Conservation (phyloP, 2,797 vertebrate species). For the Parauchenoglanis punctatus region DNA sequence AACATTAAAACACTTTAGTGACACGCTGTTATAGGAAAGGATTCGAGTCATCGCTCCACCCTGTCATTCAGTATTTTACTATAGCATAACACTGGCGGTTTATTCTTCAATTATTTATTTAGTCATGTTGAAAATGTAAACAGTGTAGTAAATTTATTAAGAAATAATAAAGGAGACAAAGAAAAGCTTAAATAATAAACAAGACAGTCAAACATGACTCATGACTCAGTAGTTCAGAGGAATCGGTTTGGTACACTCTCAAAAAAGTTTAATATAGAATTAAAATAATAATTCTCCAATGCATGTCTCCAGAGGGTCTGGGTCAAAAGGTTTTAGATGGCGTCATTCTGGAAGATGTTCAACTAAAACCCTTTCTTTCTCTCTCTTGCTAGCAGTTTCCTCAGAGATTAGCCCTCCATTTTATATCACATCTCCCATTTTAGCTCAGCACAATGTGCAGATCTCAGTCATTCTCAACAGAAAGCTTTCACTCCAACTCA, state of each 20-base stretch:
- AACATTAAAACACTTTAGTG: neutral
- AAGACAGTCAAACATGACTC: neutral
- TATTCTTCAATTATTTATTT: neutral
- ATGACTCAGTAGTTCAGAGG: neutral
- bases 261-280: neutral
- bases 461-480: neutral
- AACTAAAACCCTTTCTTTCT: neutral
- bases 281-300: neutral
- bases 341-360: neutral
- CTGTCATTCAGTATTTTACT: neutral
- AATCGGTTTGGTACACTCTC: neutral
- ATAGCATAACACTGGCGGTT: neutral
- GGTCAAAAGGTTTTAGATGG: neutral
- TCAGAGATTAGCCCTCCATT: neutral
- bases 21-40: neutral
- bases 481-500: neutral
- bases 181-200: neutral
- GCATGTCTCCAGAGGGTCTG: neutral
- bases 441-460: neutral
- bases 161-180: neutral
- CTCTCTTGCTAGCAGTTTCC: neutral
- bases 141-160: neutral
- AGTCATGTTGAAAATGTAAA: neutral
- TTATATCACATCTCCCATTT: neutral
- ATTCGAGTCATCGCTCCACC: neutral